These are phyloP conservation scores for Cirrhinus molitorella DNA, from an alignment of 2,797 vertebrate genomes.

Conservation along the genomic window DNA sequence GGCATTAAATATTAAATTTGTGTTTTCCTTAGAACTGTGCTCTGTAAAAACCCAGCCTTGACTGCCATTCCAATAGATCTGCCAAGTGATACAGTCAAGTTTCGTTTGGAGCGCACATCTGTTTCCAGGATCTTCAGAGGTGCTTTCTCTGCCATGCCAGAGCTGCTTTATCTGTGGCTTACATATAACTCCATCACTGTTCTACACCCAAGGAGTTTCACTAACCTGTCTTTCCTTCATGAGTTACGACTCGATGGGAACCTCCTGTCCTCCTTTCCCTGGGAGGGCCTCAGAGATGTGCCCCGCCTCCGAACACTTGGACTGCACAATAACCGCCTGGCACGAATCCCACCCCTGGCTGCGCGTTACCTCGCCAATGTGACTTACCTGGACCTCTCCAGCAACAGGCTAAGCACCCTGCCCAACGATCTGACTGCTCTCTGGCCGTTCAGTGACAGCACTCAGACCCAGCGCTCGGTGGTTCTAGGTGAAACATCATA, in stretches of 20 bases:
- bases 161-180: slow-evolving; percentile 90
- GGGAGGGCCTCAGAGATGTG: slow-evolving; percentile 89
- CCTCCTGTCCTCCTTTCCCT: slow-evolving; percentile 87
- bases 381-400: slow-evolving; percentile 91
- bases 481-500: slow-evolving; percentile 78
- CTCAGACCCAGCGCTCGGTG: slow-evolving; percentile 70
- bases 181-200: slow-evolving; percentile 86
- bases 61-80: slow-evolving; percentile 85
- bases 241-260: slow-evolving; percentile 93
- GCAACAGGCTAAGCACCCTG: slow-evolving; percentile 89
- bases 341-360: slow-evolving; percentile 83
- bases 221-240: slow-evolving; percentile 88
- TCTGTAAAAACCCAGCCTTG: slow-evolving; percentile 89
- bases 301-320: slow-evolving; percentile 87
- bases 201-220: slow-evolving; percentile 88
- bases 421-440: slow-evolving; percentile 88
- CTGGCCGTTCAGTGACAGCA: slow-evolving; percentile 75
- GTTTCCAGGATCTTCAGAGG: slow-evolving; percentile 85
- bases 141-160: slow-evolving; percentile 91
- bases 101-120: slow-evolving; percentile 90
- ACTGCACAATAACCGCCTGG: slow-evolving; percentile 90
- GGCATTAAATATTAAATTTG: not conserved
- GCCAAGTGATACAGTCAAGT: slow-evolving; percentile 87
- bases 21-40: slow-evolving; percentile 80
- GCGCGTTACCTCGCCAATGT: slow-evolving; percentile 85